phyloP scores from a whole-genome alignment of 2,113 vertebrate species.

The Ailuropoda melanoleuca region DNA sequence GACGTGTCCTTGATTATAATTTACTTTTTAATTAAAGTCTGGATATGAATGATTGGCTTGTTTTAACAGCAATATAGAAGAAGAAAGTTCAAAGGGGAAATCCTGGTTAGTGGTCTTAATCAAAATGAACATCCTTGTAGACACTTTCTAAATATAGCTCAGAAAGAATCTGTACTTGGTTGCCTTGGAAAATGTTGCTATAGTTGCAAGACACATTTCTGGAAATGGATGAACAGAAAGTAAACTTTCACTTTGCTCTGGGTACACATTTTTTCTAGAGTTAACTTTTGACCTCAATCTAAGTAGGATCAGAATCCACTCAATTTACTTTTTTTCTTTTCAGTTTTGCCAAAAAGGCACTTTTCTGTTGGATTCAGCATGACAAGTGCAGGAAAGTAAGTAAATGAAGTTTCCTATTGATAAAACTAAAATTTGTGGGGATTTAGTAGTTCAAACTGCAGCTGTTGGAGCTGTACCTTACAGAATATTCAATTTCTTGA shows the following conservation, averaged over 20 bases:
- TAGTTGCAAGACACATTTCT: conserved; percentile 86
- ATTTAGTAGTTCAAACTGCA: neutral
- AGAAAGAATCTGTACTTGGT: conserved; percentile 81
- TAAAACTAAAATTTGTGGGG: neutral
- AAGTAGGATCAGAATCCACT: neutral
- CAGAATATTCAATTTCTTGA: neutral
- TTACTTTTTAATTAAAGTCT: conserved; percentile 64
- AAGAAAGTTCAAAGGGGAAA: conserved; percentile 62
- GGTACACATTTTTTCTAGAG: conserved; percentile 61
- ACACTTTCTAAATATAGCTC: conserved; percentile 84
- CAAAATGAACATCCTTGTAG: conserved; percentile 80
- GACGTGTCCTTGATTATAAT: conserved; percentile 57
- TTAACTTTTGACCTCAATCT: conserved; percentile 25
- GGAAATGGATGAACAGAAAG: conserved; percentile 77
- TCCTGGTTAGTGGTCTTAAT: conserved; percentile 78
- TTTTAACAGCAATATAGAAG: conserved; percentile 5
- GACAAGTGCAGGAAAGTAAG: conserved; percentile 47
- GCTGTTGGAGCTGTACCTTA: neutral
- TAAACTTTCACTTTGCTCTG: conserved; percentile 75
- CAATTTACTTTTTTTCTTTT: conserved; percentile 1
- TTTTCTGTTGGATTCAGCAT: neutral
- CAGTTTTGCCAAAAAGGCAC: conserved; percentile 1
- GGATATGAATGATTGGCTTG: conserved; percentile 59
- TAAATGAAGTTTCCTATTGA: conserved; percentile 20
- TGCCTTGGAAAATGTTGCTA: conserved; percentile 89